phyloP scores from a whole-genome alignment of 2,888 invertebrate genomes.

The Yponomeuta evonymella region DNA sequence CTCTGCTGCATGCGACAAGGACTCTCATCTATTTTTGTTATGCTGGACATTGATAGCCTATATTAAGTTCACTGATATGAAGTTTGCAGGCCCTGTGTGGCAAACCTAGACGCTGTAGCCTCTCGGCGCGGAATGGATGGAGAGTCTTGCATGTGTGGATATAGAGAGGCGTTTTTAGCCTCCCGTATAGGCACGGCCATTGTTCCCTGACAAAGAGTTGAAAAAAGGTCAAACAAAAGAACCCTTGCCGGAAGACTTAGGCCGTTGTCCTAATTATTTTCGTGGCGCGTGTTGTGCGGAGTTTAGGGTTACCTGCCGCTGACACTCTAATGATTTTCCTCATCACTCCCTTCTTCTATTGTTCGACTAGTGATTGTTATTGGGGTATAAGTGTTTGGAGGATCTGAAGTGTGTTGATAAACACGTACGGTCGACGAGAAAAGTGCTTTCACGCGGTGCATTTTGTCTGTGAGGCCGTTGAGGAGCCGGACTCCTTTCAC shows the following conservation, averaged over 20 bases:
- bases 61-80: no score
- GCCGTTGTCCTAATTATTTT: constrained; percentile 19
- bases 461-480: background rate
- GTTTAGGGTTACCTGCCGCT: constrained; percentile 7
- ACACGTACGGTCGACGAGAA: background rate
- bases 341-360: background rate
- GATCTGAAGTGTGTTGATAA: background rate
- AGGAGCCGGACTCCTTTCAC: no score
- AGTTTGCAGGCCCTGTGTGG: no score
- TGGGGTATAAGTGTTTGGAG: background rate
- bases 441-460: background rate
- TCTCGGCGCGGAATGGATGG: no score
- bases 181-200: constrained; percentile 11
- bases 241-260: constrained; percentile 12
- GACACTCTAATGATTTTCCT: constrained; percentile 1
- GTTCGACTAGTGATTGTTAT: background rate
- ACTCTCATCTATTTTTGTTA: no score
- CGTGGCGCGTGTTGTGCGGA: constrained; percentile 7
- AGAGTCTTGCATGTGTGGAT: background rate
- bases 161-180: constrained; percentile 8
- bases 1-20: no score
- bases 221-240: constrained; percentile 17
- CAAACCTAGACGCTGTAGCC: no score
- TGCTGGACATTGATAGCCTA: no score
- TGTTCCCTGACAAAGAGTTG: constrained; percentile 21